Evolutionary conservation across 1,140 invertebrate genomes (phyloP).

Genomic region (Lysiphlebus fabarum): DNA sequence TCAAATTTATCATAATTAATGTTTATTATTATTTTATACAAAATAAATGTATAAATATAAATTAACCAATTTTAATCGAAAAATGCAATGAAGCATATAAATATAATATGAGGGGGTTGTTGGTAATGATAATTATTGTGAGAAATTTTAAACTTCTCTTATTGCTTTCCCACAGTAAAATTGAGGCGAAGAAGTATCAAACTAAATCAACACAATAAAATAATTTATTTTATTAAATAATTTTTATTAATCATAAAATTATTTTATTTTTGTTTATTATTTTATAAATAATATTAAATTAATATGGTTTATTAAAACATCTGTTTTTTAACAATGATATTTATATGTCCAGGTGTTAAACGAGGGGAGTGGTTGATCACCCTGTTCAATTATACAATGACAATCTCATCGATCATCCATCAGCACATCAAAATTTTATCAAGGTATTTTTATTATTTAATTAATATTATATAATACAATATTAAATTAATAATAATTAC

Average conservation of each 20-base stretch:
- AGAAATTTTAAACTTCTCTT: slow-evolving; percentile 23
- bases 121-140: slow-evolving; percentile 22
- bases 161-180: not conserved
- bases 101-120: not conserved
- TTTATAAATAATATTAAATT: slow-evolving; percentile 3
- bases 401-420: not conserved
- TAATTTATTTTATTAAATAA: slow-evolving; percentile 5
- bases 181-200: not conserved
- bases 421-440: not conserved
- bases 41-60: not conserved
- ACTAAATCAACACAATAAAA: slow-evolving; percentile 7
- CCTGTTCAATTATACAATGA: not conserved
- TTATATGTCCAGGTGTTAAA: slow-evolving; percentile 32
- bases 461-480: not conserved
- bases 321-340: slow-evolving; percentile 11
- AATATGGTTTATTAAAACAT: not conserved
- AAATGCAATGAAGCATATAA: slow-evolving; percentile 11
- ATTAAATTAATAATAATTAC: not conserved
- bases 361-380: slow-evolving; percentile 25
- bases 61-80: slow-evolving; percentile 6
- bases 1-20: too few species aligned
- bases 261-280: slow-evolving; percentile 11
- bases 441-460: not conserved
- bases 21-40: too few species aligned
- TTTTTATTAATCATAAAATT: not conserved